phyloP scores from a whole-genome alignment of 2,113 vertebrate species.

The Emydocephalus ijimae region DNA sequence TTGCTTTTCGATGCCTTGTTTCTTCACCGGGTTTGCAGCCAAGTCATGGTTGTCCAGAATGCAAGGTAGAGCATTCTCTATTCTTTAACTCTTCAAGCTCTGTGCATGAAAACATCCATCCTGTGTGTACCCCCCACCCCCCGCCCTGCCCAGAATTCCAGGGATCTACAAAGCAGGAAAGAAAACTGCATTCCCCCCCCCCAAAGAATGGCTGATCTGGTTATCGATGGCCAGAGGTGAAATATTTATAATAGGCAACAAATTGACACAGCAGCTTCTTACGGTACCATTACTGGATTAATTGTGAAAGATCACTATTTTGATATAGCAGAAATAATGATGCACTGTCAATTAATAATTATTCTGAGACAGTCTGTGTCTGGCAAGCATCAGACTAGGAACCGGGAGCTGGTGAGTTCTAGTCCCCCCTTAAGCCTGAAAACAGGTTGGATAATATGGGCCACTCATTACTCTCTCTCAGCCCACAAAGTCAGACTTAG shows the following conservation, averaged over 20 bases:
- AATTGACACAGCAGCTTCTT: neutral
- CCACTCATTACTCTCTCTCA: neutral
- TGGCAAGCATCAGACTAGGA: neutral
- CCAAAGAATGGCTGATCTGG: neutral
- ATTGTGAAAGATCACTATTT: neutral
- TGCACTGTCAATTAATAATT: neutral
- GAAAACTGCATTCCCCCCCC: neutral
- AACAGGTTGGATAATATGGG: neutral
- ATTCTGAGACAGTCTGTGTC: neutral
- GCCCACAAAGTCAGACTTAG: neutral
- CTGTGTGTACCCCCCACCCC: neutral
- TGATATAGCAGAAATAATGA: constrained; percentile 13
- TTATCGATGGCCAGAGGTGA: neutral
- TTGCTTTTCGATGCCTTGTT: constrained; percentile 67
- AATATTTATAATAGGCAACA: neutral
- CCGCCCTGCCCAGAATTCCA: constrained; percentile 3
- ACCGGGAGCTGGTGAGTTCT: neutral
- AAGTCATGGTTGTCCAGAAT: constrained; percentile 99
- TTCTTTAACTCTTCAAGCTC: constrained; percentile 38
- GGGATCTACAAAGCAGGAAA: neutral
- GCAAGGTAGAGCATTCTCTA: constrained; percentile 80
- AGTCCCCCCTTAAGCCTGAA: neutral
- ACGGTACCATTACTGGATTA: neutral
- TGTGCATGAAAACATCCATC: constrained; percentile 5
- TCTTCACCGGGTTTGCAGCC: constrained; percentile 86